Conservation (phyloP, 2,888 invertebrate species). For the Trissolcus japonicus region DNA sequence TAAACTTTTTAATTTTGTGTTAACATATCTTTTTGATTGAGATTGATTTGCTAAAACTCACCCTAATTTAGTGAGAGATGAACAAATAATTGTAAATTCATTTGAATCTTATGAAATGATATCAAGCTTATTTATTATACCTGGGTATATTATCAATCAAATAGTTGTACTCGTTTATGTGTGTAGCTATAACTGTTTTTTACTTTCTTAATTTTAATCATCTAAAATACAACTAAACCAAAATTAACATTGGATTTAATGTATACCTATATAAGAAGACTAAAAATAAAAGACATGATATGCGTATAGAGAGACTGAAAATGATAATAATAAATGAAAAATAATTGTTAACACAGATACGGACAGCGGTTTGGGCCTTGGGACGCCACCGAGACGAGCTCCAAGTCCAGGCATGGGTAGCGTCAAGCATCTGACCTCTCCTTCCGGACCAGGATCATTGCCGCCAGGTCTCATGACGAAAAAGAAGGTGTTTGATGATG, state of each 20-base stretch:
- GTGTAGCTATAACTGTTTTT: slow-evolving; percentile 38
- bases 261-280: slow-evolving; percentile 1
- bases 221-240: neutral
- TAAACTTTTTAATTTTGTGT: no score
- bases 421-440: slow-evolving; percentile 87
- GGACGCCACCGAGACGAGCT: slow-evolving; percentile 91
- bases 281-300: neutral
- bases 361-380: slow-evolving; percentile 91
- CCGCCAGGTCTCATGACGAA: slow-evolving; percentile 87
- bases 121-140: no score
- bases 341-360: slow-evolving; percentile 78
- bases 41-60: no score
- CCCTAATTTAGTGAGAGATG: no score
- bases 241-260: neutral
- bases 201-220: slow-evolving; percentile 21
- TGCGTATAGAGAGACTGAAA: no score
- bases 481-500: slow-evolving; percentile 83
- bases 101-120: no score
- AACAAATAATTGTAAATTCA: no score
- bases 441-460: slow-evolving; percentile 89
- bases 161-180: neutral
- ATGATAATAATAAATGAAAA: neutral
- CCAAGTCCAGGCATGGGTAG: slow-evolving; percentile 88
- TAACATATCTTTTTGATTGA: no score
- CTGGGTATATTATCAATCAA: no score